phyloP scores from a whole-genome alignment of 1,140 invertebrate genomes.

The Heliothis subflexa region DNA sequence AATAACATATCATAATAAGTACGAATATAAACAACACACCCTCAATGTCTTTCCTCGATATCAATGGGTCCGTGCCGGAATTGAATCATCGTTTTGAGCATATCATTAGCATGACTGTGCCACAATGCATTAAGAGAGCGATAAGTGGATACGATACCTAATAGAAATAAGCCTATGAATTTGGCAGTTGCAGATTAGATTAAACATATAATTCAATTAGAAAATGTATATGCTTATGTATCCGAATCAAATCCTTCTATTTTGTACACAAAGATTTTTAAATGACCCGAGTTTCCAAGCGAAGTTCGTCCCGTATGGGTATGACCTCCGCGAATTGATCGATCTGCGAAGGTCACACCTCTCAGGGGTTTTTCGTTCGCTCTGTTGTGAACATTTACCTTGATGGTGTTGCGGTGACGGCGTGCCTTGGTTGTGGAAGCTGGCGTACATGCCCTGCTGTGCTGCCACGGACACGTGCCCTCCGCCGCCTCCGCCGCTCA shows the following conservation, averaged over 20 bases:
- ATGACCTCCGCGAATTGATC: conserved; percentile 13
- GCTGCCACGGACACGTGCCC: conserved; percentile 91
- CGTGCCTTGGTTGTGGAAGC: conserved; percentile 84
- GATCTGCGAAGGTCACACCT: conserved; percentile 14
- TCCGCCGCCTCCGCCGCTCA: conserved; percentile 88
- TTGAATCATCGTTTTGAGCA: conserved; percentile 60
- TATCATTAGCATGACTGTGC: conserved; percentile 56
- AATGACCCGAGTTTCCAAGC: not conserved
- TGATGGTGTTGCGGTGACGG: conserved; percentile 80
- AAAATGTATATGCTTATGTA: no score
- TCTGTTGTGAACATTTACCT: conserved; percentile 56
- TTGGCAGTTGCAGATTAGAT: no score
- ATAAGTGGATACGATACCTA: conserved; percentile 6
- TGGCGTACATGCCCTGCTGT: conserved; percentile 93
- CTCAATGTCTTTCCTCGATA: conserved; percentile 12
- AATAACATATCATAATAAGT: not conserved
- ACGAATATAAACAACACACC: conserved; percentile 9
- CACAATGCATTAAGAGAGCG: conserved; percentile 45
- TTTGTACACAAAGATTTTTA: no score
- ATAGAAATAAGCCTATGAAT: no score
- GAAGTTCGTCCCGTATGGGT: not conserved
- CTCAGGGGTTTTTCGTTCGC: not conserved
- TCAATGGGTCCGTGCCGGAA: conserved; percentile 44
- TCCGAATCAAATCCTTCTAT: no score
- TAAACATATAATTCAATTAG: no score